Percentiles rank a stretch among this genome's conserved stretches.
Evolutionary conservation across 1,140 invertebrate genomes (phyloP).

Genomic region (Telenomus remus): DNA sequence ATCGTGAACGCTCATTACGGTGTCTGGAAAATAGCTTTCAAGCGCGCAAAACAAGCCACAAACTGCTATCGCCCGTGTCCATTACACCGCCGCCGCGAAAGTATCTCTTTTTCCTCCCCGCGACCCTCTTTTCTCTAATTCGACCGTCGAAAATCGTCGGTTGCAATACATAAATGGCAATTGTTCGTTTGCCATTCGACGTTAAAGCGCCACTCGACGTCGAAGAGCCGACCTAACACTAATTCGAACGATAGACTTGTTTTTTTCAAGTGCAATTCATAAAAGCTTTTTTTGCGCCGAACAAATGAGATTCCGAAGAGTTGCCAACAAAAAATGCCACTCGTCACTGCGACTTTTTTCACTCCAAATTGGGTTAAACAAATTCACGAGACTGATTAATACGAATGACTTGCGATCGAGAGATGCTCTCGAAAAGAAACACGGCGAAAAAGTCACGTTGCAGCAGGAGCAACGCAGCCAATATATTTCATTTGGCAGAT

Average conservation of each 20-base stretch:
- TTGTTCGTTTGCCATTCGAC: conserved; percentile 11
- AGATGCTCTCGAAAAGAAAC: conserved; percentile 4
- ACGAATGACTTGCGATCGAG: conserved; percentile 40
- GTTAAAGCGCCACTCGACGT: conserved; percentile 6
- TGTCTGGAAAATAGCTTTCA: conserved; percentile 36
- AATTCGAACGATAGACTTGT: conserved; percentile 25
- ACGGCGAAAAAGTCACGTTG: conserved; percentile 1
- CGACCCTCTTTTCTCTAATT: not conserved
- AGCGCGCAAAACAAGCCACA: conserved; percentile 34
- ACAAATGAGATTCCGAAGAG: conserved; percentile 15
- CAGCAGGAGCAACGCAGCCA: conserved; percentile 42
- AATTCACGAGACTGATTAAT: conserved; percentile 49
- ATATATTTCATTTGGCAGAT: conserved; percentile 62
- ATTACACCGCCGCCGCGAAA: conserved; percentile 18
- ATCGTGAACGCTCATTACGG: conserved; percentile 50
- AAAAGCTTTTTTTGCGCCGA: conserved; percentile 21
- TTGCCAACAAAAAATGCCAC: conserved; percentile 3
- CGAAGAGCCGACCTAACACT: conserved; percentile 6
- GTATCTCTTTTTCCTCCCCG: not conserved
- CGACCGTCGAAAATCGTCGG: conserved; percentile 1
- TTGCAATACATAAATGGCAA: conserved; percentile 1
- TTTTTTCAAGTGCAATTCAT: conserved; percentile 26
- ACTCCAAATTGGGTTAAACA: conserved; percentile 35
- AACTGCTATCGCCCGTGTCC: conserved; percentile 37
- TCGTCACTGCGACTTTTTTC: conserved; percentile 11